Evolutionary conservation across 2,113 vertebrate genomes (phyloP).

Genomic region (Formicarius rufipectus): DNA sequence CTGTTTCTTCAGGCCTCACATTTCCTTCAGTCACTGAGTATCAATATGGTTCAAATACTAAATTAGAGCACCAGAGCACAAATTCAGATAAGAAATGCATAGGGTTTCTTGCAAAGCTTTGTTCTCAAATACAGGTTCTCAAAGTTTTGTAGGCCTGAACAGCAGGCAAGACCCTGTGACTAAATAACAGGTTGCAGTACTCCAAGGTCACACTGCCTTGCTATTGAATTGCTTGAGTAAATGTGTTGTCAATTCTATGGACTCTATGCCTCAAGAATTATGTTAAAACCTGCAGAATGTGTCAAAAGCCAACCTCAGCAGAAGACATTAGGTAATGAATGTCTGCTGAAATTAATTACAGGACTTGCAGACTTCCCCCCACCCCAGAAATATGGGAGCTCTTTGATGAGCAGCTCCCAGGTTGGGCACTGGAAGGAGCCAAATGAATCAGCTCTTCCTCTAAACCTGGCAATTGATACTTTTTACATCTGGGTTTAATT

Average conservation of each 20-base stretch:
- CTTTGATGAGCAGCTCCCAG: background rate
- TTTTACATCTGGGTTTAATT: background rate
- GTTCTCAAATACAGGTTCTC: background rate
- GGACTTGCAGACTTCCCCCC: background rate
- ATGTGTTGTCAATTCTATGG: background rate
- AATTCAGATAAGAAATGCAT: background rate
- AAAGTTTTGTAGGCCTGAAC: background rate
- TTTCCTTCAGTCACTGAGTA: background rate
- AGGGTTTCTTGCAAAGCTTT: background rate
- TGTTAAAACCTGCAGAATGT: background rate
- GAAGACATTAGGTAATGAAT: background rate
- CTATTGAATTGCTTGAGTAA: background rate
- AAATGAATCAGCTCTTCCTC: background rate
- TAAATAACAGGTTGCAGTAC: background rate
- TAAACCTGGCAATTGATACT: background rate
- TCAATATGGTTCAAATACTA: background rate
- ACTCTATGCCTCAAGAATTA: background rate
- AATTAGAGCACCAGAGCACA: background rate
- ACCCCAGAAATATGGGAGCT: background rate
- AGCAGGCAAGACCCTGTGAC: background rate
- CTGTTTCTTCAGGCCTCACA: background rate
- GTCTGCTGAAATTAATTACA: background rate
- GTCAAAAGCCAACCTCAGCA: background rate
- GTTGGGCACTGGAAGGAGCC: background rate
- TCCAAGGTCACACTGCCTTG: background rate